phyloP scores from a whole-genome alignment of 2,113 vertebrate species.

The Eudorcas thomsonii region DNA sequence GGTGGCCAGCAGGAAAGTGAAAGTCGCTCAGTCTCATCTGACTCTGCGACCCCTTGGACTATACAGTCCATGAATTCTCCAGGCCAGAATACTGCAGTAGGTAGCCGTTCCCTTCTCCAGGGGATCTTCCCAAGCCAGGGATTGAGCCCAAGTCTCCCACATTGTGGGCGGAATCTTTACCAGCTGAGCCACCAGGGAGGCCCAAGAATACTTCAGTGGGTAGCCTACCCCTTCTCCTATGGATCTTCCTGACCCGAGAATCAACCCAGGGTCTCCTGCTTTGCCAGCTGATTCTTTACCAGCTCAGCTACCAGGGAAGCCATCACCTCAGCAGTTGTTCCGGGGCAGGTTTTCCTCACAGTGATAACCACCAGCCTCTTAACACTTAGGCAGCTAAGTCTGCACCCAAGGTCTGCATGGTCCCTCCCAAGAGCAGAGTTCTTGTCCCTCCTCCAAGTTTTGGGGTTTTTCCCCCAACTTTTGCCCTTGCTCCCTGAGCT shows the following conservation, averaged over 20 bases:
- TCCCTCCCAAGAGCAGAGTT: neutral
- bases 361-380: neutral
- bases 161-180: neutral
- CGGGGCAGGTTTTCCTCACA: neutral
- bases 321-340: accelerated
- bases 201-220: neutral
- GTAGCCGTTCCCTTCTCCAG: neutral
- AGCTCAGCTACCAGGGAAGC: neutral
- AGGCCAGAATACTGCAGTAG: neutral
- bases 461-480: accelerated
- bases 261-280: neutral
- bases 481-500: neutral
- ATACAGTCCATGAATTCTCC: neutral
- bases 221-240: neutral
- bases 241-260: neutral
- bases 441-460: neutral
- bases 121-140: neutral
- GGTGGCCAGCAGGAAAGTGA: neutral
- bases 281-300: neutral
- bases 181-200: neutral
- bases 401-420: no score
- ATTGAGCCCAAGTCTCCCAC: neutral
- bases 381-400: neutral
- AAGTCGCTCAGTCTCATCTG: neutral
- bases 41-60: neutral